Percentiles rank a stretch among this genome's conserved stretches.
phyloP scores from a whole-genome alignment of 2,113 vertebrate species.

The Prinia subflava region DNA sequence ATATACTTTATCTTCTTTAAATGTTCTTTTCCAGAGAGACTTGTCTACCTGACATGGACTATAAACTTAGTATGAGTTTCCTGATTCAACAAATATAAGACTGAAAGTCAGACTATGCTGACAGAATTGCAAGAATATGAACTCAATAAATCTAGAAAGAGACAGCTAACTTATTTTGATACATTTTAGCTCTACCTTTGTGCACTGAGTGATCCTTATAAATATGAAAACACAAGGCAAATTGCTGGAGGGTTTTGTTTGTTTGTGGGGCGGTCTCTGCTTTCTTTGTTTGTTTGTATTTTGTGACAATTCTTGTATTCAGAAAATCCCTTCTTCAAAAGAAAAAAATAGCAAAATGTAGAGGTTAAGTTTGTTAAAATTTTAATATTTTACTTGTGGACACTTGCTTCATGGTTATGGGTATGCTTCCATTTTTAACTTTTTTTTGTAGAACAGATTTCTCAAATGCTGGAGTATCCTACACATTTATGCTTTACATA shows the following conservation, averaged over 20 bases:
- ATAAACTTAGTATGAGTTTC: neutral
- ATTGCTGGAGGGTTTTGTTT: accelerated
- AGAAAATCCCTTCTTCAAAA: neutral
- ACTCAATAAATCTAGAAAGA: neutral
- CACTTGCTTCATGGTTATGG: neutral
- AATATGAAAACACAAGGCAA: neutral
- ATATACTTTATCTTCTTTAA: neutral
- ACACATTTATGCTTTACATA: neutral
- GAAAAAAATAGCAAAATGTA: neutral
- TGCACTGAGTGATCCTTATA: neutral
- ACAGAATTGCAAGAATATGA: neutral
- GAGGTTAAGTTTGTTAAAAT: neutral
- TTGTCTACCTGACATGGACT: neutral
- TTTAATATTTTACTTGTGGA: neutral
- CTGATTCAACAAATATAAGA: neutral
- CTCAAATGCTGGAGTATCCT: neutral
- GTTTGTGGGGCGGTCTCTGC: no score
- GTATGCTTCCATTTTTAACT: neutral
- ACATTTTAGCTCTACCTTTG: neutral
- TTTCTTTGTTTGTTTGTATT: neutral
- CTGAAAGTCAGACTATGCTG: neutral
- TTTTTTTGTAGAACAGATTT: neutral
- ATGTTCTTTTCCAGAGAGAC: neutral
- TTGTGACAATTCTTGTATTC: neutral
- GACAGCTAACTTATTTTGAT: neutral